Percentiles rank a stretch among this genome's conserved stretches.
These are phyloP conservation scores for Pentalonia nigronervosa DNA, from an alignment of 1,140 invertebrate genomes.

Conservation along the genomic window DNA sequence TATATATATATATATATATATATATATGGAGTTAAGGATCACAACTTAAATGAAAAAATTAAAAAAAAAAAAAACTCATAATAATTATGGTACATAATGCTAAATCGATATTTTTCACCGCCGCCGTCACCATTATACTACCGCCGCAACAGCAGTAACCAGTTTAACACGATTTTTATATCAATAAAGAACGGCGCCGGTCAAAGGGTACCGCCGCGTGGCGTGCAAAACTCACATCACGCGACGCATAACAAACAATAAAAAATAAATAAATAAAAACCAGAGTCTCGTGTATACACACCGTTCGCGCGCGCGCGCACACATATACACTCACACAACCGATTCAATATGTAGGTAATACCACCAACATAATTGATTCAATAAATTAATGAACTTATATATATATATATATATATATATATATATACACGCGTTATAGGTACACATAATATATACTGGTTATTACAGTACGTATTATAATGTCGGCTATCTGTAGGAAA, in stretches of 20 bases:
- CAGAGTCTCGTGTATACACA: background rate
- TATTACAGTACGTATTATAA: slow-evolving; percentile 22
- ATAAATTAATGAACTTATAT: slow-evolving; percentile 44
- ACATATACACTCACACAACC: background rate
- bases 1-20: too few species aligned
- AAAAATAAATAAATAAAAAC: slow-evolving; percentile 35
- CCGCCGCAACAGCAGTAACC: background rate
- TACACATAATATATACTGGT: background rate
- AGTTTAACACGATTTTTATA: slow-evolving; percentile 42
- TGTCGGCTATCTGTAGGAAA: background rate
- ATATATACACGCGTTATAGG: background rate
- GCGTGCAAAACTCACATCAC: slow-evolving; percentile 26
- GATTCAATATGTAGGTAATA: slow-evolving; percentile 30
- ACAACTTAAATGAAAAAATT: background rate
- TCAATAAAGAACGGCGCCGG: slow-evolving; percentile 46
- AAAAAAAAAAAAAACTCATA: background rate
- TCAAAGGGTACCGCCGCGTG: slow-evolving; percentile 49
- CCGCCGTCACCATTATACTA: background rate
- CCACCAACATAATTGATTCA: slow-evolving; percentile 35
- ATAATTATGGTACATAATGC: background rate
- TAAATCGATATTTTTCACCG: slow-evolving; percentile 4
- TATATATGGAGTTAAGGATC: background rate
- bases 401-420: background rate
- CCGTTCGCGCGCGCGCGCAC: too few species aligned
- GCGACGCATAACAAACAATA: slow-evolving; percentile 35